phyloP scores from a whole-genome alignment of 2,888 invertebrate genomes.

The Plebejus argus region DNA sequence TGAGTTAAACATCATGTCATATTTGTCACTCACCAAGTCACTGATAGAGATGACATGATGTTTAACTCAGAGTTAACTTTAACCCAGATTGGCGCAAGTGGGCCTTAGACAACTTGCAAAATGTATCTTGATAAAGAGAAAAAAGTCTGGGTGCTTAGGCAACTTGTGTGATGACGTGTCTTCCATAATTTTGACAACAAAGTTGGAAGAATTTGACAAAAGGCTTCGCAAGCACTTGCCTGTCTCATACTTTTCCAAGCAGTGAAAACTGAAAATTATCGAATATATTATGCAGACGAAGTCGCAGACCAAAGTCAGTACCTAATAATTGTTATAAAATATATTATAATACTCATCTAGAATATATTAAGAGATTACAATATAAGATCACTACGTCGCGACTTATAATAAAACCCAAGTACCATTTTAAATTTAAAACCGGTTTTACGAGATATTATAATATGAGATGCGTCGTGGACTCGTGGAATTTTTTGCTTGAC shows the following conservation, averaged over 20 bases:
- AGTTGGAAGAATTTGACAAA: no score
- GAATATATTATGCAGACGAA: background rate
- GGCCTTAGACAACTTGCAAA: no score
- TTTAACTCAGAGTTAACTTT: no score
- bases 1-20: no score
- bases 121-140: background rate
- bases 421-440: constrained; percentile 62
- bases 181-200: no score
- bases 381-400: background rate
- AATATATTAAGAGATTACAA: background rate
- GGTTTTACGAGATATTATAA: constrained; percentile 64
- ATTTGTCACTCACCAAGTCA: no score
- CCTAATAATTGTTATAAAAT: background rate
- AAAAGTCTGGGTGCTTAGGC: background rate
- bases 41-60: no score
- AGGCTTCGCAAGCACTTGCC: background rate
- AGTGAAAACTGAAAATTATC: background rate
- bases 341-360: background rate
- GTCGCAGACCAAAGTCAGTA: background rate
- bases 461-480: constrained; percentile 59
- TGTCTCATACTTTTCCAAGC: background rate
- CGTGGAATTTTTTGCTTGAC: constrained; percentile 62
- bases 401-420: constrained; percentile 36
- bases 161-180: no score
- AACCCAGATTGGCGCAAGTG: no score